phyloP scores from a whole-genome alignment of 92 coral and sea anemone genomes.

The Zoanthus gigantus region DNA sequence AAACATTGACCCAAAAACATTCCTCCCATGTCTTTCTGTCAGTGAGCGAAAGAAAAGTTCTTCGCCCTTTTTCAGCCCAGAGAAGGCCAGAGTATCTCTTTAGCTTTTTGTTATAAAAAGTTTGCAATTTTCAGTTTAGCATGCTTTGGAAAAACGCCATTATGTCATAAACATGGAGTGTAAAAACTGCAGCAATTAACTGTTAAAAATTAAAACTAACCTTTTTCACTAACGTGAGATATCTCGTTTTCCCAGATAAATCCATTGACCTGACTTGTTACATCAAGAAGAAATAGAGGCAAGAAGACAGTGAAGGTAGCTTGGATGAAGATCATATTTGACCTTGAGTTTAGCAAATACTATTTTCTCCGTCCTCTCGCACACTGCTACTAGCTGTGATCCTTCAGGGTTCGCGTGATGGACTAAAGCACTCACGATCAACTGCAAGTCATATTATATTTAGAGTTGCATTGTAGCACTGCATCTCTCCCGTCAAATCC shows the following conservation, averaged over 20 bases:
- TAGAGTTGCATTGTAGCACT: background rate
- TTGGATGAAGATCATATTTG: conserved; percentile 4
- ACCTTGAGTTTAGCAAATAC: background rate
- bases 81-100: no score
- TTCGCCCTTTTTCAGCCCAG: no score
- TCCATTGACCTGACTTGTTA: conserved; percentile 3
- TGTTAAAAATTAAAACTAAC: background rate
- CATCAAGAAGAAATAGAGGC: background rate
- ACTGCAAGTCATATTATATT: background rate
- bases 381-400: background rate
- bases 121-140: no score
- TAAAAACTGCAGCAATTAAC: background rate
- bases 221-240: background rate
- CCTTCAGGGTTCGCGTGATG: background rate
- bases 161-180: background rate
- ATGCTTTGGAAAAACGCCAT: no score
- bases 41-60: no score
- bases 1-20: no score
- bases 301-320: background rate
- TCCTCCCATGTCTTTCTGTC: no score
- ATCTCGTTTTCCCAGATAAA: conserved; percentile 15
- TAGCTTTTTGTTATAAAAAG: no score
- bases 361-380: background rate
- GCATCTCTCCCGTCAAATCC: conserved; percentile 9
- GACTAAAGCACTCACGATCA: background rate